phyloP scores from a whole-genome alignment of 2,888 invertebrate genomes.

The Liodrosophila aerea region DNA sequence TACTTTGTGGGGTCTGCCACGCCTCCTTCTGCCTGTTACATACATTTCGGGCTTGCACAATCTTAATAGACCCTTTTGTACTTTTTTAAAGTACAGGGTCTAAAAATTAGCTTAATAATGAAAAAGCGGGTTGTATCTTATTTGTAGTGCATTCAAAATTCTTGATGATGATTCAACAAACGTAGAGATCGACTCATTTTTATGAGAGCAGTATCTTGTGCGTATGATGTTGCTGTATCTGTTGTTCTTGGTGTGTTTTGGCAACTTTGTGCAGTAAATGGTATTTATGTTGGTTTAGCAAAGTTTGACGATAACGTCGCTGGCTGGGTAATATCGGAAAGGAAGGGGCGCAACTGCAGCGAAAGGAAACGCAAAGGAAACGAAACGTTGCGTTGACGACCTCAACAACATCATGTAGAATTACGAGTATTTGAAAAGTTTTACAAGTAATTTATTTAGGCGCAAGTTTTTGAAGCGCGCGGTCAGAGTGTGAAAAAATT shows the following conservation, averaged over 20 bases:
- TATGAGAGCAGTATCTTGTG: slow-evolving; percentile 45
- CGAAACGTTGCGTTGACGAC: slow-evolving; percentile 66
- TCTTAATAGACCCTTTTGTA: no score
- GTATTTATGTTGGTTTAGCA: slow-evolving; percentile 77
- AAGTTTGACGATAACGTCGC: slow-evolving; percentile 69
- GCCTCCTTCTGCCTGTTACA: no score
- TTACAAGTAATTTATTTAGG: slow-evolving; percentile 77
- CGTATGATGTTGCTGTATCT: slow-evolving; percentile 15
- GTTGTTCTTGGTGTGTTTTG: slow-evolving; percentile 24
- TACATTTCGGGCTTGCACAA: no score
- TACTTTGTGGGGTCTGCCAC: no score
- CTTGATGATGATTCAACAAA: neutral
- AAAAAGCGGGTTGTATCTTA: neutral
- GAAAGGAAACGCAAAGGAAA: slow-evolving; percentile 12
- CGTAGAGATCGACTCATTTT: slow-evolving; percentile 54
- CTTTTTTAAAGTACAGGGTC: no score
- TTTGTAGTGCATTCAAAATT: slow-evolving; percentile 25
- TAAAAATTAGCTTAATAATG: no score
- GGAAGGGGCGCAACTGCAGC: slow-evolving; percentile 15
- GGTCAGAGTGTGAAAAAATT: slow-evolving; percentile 52
- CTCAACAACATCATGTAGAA: slow-evolving; percentile 77
- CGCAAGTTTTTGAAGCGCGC: slow-evolving; percentile 66
- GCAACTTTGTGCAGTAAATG: slow-evolving; percentile 75
- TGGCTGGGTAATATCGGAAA: slow-evolving; percentile 47
- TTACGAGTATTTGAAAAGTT: slow-evolving; percentile 78